Conservation (phyloP, 2,113 vertebrate genomes). For the Brachypteracias leptosomus region DNA sequence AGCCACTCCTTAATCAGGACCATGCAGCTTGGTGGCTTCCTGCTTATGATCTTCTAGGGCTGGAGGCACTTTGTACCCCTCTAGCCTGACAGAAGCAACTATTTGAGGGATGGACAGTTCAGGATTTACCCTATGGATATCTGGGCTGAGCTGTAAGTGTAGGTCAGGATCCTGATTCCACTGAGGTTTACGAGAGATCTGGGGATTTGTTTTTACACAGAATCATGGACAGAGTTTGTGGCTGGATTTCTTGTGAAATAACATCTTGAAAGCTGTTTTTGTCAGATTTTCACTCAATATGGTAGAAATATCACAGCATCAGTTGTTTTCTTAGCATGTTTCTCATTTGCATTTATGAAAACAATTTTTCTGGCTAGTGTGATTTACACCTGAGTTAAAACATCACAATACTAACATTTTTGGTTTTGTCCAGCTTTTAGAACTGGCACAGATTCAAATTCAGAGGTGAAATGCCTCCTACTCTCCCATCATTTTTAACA, state of each 20-base stretch:
- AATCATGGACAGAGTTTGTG: not conserved
- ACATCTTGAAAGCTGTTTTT: not conserved
- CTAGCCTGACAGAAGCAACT: not conserved
- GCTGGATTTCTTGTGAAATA: not conserved
- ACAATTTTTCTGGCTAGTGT: not conserved
- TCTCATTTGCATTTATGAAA: not conserved
- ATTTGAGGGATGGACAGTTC: not conserved
- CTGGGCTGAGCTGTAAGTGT: not conserved
- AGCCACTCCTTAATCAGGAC: not conserved
- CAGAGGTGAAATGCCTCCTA: not conserved
- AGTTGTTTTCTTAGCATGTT: not conserved
- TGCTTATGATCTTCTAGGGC: fast-evolving
- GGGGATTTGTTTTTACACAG: not conserved
- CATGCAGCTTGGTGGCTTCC: not conserved
- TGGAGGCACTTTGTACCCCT: not conserved
- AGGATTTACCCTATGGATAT: not conserved
- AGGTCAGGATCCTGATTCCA: not conserved
- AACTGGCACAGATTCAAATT: not conserved
- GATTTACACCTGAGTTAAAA: not conserved
- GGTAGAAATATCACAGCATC: not conserved
- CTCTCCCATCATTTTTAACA: not conserved
- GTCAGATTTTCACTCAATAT: not conserved
- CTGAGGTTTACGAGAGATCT: not conserved
- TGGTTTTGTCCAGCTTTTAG: not conserved
- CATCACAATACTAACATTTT: not conserved